These are phyloP conservation scores for Catocala fraxini DNA, from an alignment of 2,888 invertebrate genomes.

Conservation along the genomic window DNA sequence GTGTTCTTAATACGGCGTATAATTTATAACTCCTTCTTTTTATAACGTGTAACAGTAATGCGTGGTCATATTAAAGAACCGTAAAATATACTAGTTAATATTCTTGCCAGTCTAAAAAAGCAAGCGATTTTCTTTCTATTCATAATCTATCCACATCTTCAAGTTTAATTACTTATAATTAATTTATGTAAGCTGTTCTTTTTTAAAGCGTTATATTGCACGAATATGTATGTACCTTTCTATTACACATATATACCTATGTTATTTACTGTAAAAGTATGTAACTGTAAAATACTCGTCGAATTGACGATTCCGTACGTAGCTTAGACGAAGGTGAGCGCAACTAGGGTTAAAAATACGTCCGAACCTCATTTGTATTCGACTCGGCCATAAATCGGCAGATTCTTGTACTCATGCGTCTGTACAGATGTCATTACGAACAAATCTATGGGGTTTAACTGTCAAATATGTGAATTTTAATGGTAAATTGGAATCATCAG, in stretches of 20 bases:
- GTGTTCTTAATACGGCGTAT: too few relatives aligned
- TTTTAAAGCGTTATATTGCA: background rate
- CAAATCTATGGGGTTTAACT: slow-evolving; percentile 56
- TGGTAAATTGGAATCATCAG: slow-evolving; percentile 41
- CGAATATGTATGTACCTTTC: too few relatives aligned
- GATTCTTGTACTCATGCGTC: slow-evolving; percentile 60
- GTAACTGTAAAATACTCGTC: background rate
- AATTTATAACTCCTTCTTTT: too few relatives aligned
- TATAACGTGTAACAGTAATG: too few relatives aligned
- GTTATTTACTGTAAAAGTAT: too few relatives aligned
- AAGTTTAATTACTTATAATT: background rate
- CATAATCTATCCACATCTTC: background rate
- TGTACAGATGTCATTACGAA: slow-evolving; percentile 51
- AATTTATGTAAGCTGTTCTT: background rate
- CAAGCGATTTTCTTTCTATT: too few relatives aligned
- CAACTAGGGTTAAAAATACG: slow-evolving; percentile 62
- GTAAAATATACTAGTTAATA: too few relatives aligned
- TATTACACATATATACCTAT: too few relatives aligned
- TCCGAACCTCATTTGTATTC: slow-evolving; percentile 73
- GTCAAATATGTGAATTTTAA: slow-evolving; percentile 47
- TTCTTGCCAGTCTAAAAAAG: too few relatives aligned
- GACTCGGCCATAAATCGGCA: slow-evolving; percentile 72
- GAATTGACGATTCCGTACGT: background rate
- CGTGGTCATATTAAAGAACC: too few relatives aligned
- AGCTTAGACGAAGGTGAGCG: background rate